Conservation (phyloP, 2,113 vertebrate species). For the Macaca mulatta region DNA sequence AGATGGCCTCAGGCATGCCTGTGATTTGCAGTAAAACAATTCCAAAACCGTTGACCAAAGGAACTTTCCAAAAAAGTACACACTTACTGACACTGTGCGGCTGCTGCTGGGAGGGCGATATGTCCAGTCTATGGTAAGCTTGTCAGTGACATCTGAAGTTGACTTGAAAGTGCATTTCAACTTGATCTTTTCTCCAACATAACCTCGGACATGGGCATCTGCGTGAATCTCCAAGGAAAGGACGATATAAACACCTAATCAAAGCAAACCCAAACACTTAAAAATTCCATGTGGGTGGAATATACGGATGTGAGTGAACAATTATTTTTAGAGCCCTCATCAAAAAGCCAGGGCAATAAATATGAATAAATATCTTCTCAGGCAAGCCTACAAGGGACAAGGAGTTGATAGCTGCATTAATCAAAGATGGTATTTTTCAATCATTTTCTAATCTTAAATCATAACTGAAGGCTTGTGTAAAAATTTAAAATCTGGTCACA, state of each 20-base stretch:
- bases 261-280: constrained; percentile 51
- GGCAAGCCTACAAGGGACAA: neutral
- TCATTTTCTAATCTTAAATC: constrained; percentile 3
- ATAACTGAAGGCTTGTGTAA: neutral
- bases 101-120: constrained; percentile 88
- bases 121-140: constrained; percentile 91
- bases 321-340: neutral
- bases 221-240: constrained; percentile 86
- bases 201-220: constrained; percentile 85
- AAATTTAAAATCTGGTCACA: neutral
- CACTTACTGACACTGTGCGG: constrained; percentile 83
- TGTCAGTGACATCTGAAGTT: constrained; percentile 83
- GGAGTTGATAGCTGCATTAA: neutral
- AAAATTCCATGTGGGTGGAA: neutral
- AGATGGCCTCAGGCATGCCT: neutral
- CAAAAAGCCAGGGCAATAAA: neutral
- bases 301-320: neutral
- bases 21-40: neutral
- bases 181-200: constrained; percentile 82
- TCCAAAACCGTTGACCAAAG: neutral
- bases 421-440: neutral
- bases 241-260: constrained; percentile 77
- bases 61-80: neutral
- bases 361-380: neutral
- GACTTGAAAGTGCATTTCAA: constrained; percentile 93